phyloP scores from a whole-genome alignment of 2,113 vertebrate species.

The Excalfactoria chinensis region DNA sequence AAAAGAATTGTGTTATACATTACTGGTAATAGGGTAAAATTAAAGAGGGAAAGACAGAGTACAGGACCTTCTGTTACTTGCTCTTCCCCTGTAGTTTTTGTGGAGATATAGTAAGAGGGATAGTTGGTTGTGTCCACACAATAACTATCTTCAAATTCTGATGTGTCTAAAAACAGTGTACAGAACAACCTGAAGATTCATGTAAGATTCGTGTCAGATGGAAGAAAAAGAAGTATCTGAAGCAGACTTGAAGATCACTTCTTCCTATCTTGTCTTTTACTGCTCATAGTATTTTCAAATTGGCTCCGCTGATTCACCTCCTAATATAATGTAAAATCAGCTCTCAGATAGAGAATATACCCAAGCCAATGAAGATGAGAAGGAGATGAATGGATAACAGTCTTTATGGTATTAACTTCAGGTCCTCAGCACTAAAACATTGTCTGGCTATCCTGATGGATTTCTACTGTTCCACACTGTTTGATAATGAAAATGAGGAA shows the following conservation, averaged over 20 bases:
- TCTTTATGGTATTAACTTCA: rapidly evolving
- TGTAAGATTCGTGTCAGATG: not conserved
- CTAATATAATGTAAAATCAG: not conserved
- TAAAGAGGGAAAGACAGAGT: not conserved
- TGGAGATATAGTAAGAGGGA: not conserved
- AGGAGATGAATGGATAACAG: not conserved
- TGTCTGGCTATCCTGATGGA: not conserved
- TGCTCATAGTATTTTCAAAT: not conserved
- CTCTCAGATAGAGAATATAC: not conserved
- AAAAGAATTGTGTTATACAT: not conserved
- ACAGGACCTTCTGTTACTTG: not conserved
- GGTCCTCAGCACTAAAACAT: not conserved
- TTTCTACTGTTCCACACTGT: not conserved
- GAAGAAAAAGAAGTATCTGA: not conserved
- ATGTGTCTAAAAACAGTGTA: not conserved
- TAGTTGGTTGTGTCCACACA: not conserved
- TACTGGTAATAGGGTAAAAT: not conserved
- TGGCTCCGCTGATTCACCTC: not conserved
- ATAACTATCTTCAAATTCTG: not conserved
- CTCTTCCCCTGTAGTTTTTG: not conserved
- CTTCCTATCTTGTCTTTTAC: not conserved
- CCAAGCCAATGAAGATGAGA: not conserved
- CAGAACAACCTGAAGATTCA: not conserved
- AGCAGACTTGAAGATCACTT: not conserved
- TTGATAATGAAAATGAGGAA: not conserved